Evolutionary conservation across 2,113 vertebrate genomes (phyloP), one percentile per base, ranked within the genome.

Genomic region (Ophthalmolycus amberensis): DNA sequence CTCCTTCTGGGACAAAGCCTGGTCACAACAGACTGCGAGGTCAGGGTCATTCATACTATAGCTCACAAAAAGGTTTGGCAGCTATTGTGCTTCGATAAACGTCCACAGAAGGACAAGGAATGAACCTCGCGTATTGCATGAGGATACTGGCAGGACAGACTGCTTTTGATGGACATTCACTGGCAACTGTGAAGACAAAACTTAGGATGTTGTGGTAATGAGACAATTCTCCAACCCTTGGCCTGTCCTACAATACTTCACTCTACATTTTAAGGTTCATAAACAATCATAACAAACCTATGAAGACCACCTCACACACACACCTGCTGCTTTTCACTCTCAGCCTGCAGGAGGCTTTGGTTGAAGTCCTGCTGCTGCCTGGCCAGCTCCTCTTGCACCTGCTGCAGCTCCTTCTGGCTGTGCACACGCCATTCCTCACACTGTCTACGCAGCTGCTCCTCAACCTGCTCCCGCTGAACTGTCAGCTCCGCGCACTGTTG

Each of bases 1-100:
- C 69, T 97, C 96, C 71, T 93, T 96, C 80, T 94, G 91, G 60
- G 93, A 94, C 70, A 97, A 85, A 46, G 92, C 95, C 96, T 97
- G 91, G 9, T 29, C 71, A 84, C 64, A 85, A 77, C 3, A 78
- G 34, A 25, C 29, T 14, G 25, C 2, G 0, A 58, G 25, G 46
- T 85, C 59, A 84, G 9, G 20, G 9, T 42, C 11, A 66, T 42
- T 65, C 32, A 66, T 27, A 14, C 64, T 0, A 42, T 14, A 50
- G n/a, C 15, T 81, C 40, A 76, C 22, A 38, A 56, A 66, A 38
- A 42, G 11, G 10, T 71, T 38, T 67, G 12, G 22, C 32, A 54
- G 1, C 20, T 22, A 8, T 50, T 0, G 10, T 32, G 27, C 22
- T 63, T 10, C 3, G 1, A 25, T 9, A 65, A 37, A 44, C 12